Base-by-base conservation (phyloP, 2,113 vertebrate species). In the Phycodurus eques region DNA sequence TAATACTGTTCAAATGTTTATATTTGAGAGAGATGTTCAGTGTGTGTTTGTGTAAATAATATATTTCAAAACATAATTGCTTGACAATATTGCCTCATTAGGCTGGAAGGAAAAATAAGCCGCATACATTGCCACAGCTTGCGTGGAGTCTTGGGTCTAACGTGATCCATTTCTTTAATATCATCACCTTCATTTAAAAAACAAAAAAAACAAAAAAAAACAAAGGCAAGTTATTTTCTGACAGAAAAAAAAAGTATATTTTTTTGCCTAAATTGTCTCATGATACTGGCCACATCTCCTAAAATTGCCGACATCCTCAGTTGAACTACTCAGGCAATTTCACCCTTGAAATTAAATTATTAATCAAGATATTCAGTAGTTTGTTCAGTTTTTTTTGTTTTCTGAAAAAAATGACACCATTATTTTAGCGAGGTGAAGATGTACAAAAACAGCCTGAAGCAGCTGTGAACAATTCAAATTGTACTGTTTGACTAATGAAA, bases 21-120 rank as follows among this genome's bases (percentile, higher is more conserved):
- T 63, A 42, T 46, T 15, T 33, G 17, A 35, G 59, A 15, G 14
- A 35, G 5, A 61, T 19, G 17, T 8, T 17, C 8, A 17, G 31
- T 19, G 44, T 46, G 35, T 43, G 42, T 65, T 65, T 65, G 42
- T 17, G 22, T 66, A 44, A 66, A 13, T 66, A 66, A 66, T 66
- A 66, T 47, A 69, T 56, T 56, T 31, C 53, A 9, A 60, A 27
- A 17, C 7, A 11, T 71, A 46, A 59, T 64, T 43, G 43, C 13
- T 59, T 59, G 14, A 61, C n/a, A 46, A 39, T 65, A 42, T 42
- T 42, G 19, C 3, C 20, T 65, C 43, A 65, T 13, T 67, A 35
- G 67, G 35, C 8, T 31, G 49, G 42, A 22, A 35, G 14, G 7
- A n/a, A 42, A 57, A 35, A 19, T 13, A 42, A 68, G 59, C 47